These are phyloP conservation scores for Mya arenaria DNA, from an alignment of 1,140 invertebrate genomes.

Conservation along the genomic window DNA sequence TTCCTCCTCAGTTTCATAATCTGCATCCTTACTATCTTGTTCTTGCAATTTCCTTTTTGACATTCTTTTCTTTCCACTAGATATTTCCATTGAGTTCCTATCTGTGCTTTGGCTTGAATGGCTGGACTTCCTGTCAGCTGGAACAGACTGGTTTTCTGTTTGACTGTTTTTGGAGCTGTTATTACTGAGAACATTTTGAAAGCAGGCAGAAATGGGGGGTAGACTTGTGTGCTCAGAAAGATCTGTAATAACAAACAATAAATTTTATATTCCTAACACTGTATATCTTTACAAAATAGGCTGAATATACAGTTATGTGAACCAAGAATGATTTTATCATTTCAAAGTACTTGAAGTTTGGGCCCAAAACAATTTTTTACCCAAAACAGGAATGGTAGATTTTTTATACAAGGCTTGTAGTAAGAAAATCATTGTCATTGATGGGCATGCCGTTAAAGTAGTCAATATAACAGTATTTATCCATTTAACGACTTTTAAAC, in stretches of 20 bases:
- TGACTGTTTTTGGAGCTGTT: background rate
- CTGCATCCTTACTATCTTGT: conserved; percentile 13
- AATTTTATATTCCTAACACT: too few relatives aligned
- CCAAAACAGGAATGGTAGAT: too few relatives aligned
- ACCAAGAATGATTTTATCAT: too few relatives aligned
- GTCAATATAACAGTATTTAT: too few relatives aligned
- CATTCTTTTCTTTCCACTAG: conserved; percentile 15
- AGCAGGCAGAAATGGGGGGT: conserved; percentile 21
- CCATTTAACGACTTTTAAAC: too few relatives aligned
- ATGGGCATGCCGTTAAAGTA: too few relatives aligned
- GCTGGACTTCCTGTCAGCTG: background rate
- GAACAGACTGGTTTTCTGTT: conserved; percentile 24
- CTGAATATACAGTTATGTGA: too few relatives aligned
- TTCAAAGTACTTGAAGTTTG: too few relatives aligned
- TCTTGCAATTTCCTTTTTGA: conserved; percentile 39
- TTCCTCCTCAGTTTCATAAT: conserved; percentile 3
- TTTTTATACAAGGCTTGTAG: too few relatives aligned
- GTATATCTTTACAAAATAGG: too few relatives aligned
- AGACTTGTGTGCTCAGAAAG: background rate
- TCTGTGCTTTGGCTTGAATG: background rate
- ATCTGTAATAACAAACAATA: conserved; percentile 34
- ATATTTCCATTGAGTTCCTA: background rate
- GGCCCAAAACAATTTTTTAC: too few relatives aligned
- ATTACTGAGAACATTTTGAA: conserved; percentile 31
- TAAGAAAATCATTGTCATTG: too few relatives aligned